Evolutionary conservation across 2,888 invertebrate genomes (phyloP).

Genomic region (Limulus polyphemus): DNA sequence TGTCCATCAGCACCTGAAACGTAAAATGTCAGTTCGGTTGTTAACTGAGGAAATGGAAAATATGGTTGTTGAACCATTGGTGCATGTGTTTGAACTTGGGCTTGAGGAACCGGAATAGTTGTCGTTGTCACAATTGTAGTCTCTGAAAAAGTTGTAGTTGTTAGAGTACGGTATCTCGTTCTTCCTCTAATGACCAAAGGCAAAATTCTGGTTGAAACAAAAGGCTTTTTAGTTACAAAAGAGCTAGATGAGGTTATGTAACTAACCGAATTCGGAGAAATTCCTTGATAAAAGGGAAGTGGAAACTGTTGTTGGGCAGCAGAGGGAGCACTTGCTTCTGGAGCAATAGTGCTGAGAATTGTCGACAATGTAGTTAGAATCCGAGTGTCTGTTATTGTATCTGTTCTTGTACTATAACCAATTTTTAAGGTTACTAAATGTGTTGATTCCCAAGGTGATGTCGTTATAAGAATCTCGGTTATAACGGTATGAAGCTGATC

Average conservation of each 20-base stretch:
- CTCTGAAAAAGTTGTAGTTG: constrained; percentile 21
- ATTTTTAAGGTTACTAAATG: constrained; percentile 26
- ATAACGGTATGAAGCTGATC: constrained; percentile 22
- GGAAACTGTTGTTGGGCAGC: constrained; percentile 2
- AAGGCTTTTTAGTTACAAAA: constrained; percentile 23
- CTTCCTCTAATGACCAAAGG: constrained; percentile 26
- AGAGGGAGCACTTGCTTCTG: constrained; percentile 3
- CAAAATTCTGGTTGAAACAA: constrained; percentile 23
- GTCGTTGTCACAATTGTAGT: constrained; percentile 24
- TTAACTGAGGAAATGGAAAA: constrained; percentile 20
- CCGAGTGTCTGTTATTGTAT: constrained; percentile 22
- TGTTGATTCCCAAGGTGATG: constrained; percentile 22
- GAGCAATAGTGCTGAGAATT: constrained; percentile 13
- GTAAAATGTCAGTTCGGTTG: constrained; percentile 24
- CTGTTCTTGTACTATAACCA: constrained; percentile 27
- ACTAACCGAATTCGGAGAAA: background rate
- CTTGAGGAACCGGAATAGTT: constrained; percentile 20
- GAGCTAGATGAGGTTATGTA: constrained; percentile 8
- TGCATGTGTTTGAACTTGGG: constrained; percentile 12
- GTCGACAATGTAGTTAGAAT: constrained; percentile 25
- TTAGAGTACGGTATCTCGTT: constrained; percentile 25
- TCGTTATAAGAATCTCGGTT: constrained; percentile 25
- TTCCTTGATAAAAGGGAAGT: background rate
- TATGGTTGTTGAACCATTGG: constrained; percentile 18
- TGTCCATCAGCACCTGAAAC: constrained; percentile 26